phyloP scores from a whole-genome alignment of 2,888 invertebrate genomes.

The Cerastis leucographa region DNA sequence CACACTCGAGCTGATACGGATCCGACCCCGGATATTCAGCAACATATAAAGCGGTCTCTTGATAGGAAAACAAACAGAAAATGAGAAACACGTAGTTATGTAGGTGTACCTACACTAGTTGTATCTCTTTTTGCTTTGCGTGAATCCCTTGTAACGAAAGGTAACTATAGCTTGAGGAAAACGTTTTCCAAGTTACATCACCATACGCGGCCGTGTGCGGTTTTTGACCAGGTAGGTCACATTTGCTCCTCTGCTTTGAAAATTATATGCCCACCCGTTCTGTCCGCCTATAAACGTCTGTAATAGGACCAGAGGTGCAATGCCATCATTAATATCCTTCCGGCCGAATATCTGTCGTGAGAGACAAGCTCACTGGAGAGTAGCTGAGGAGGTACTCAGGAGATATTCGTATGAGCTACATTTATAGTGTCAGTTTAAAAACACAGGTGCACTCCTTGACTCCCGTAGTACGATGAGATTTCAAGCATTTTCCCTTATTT shows the following conservation, averaged over 20 bases:
- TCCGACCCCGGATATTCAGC: neutral
- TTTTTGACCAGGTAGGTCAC: neutral
- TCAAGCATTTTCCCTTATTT: too few relatives aligned
- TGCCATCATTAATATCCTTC: neutral
- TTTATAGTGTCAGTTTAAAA: too few relatives aligned
- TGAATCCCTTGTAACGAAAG: neutral
- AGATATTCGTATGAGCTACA: neutral
- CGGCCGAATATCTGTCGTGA: neutral
- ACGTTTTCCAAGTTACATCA: neutral
- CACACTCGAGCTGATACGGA: too few relatives aligned
- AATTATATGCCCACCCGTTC: neutral
- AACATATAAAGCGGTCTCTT: neutral
- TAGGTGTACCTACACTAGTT: neutral
- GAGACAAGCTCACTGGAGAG: neutral
- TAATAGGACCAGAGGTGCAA: neutral
- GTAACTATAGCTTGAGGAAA: neutral
- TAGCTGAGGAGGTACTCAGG: neutral
- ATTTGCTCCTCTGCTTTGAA: neutral
- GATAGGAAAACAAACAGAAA: neutral
- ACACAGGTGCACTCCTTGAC: too few relatives aligned
- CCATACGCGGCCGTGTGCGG: neutral
- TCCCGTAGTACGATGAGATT: too few relatives aligned
- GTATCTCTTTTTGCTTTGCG: neutral
- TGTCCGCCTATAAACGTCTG: neutral
- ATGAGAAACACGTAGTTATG: too few relatives aligned